Evolutionary conservation across 2,888 invertebrate genomes (phyloP).

Genomic region (Euplexia lucipara): DNA sequence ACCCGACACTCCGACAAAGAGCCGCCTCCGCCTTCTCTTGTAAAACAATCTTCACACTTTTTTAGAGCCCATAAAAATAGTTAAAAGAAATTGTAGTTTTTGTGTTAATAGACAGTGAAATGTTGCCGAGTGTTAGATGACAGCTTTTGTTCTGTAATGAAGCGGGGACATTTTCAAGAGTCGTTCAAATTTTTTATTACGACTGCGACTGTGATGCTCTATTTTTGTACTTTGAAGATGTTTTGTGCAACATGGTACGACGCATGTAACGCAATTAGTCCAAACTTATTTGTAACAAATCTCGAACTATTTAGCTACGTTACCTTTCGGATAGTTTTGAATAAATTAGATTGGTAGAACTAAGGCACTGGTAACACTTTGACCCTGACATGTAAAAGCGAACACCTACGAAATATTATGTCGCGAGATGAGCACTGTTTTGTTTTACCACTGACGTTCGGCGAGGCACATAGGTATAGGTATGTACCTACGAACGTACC

Average conservation of each 20-base stretch:
- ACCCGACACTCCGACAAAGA: constrained; percentile 87
- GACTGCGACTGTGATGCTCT: constrained; percentile 78
- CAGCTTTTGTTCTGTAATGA: constrained; percentile 91
- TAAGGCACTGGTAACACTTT: background rate
- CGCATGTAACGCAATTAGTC: constrained; percentile 25
- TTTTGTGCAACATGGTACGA: constrained; percentile 61
- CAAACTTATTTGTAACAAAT: constrained; percentile 21
- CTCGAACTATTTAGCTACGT: background rate
- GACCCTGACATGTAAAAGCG: no score
- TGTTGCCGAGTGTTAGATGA: constrained; percentile 90
- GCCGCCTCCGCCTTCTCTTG: constrained; percentile 88
- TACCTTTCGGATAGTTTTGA: background rate
- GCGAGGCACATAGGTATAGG: no score
- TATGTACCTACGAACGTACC: no score
- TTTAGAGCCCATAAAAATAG: constrained; percentile 90
- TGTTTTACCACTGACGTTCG: no score
- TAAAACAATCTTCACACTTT: constrained; percentile 90
- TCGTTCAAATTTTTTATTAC: constrained; percentile 85
- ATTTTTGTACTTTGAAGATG: constrained; percentile 76
- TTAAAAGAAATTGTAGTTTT: constrained; percentile 87
- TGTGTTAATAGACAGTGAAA: constrained; percentile 90
- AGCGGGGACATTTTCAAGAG: constrained; percentile 87
- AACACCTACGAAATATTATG: no score
- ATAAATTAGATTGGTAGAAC: no score
- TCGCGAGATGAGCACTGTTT: no score